phyloP scores from a whole-genome alignment of 2,797 vertebrate genomes.

The Peromyscus attwateri region DNA sequence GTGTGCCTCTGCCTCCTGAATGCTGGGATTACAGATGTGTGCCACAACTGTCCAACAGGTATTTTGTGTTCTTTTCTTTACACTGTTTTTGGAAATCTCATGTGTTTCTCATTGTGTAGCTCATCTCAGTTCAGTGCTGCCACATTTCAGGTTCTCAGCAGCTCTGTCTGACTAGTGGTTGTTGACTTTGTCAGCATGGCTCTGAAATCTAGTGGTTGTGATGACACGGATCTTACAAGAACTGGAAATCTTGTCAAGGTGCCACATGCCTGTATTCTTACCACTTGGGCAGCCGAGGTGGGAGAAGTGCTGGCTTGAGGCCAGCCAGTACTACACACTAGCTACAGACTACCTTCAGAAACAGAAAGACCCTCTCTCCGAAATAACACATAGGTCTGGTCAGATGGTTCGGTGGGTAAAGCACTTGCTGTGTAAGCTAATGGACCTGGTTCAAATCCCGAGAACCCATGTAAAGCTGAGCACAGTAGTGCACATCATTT shows the following conservation, averaged over 20 bases:
- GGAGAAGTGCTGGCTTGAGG: background rate
- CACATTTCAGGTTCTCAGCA: background rate
- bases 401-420: background rate
- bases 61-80: background rate
- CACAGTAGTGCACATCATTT: background rate
- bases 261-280: background rate
- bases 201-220: background rate
- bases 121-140: background rate
- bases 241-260: background rate
- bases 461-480: background rate
- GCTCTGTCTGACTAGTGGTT: background rate
- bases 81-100: background rate
- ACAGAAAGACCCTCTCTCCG: background rate
- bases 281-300: background rate
- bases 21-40: background rate
- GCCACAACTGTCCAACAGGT: background rate
- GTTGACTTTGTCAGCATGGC: background rate
- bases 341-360: background rate
- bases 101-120: background rate
- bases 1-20: background rate
- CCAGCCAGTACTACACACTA: no score
- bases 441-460: background rate
- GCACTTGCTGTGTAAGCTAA: background rate
- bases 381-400: no score
- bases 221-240: constrained; percentile 23